A percentile compares a stretch with the other conserved stretches of the same genome.
Conservation (phyloP, 2,888 invertebrate species). For the Noctua janthina region DNA sequence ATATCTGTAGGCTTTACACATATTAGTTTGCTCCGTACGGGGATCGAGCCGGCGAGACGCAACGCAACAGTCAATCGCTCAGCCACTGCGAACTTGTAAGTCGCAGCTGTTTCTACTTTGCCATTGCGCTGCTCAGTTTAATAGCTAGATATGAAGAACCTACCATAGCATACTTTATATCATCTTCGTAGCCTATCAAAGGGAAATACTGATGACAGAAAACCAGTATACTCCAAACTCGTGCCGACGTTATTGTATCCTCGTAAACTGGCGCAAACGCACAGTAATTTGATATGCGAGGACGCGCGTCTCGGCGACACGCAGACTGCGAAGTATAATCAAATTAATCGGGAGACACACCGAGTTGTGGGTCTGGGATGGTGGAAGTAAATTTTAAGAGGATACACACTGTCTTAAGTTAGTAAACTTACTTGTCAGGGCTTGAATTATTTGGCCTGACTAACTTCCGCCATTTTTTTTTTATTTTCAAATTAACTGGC, state of each 20-base stretch:
- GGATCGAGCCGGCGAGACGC: no score
- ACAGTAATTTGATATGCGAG: slow-evolving; percentile 59
- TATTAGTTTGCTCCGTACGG: no score
- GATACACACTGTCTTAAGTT: no score
- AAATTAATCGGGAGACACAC: slow-evolving; percentile 39
- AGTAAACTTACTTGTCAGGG: not conserved
- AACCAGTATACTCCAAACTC: not conserved
- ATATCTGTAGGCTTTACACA: no score
- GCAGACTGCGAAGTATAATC: slow-evolving; percentile 51
- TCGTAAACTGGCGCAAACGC: slow-evolving; percentile 26
- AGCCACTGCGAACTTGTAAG: not conserved
- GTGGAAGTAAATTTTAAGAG: not conserved
- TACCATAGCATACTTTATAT: not conserved
- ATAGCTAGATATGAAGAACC: not conserved
- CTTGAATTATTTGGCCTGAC: not conserved
- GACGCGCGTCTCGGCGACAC: slow-evolving; percentile 47
- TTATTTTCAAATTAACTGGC: no score
- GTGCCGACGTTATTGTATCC: slow-evolving; percentile 1
- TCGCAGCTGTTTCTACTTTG: not conserved
- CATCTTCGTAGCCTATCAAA: not conserved
- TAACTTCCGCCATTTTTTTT: not conserved
- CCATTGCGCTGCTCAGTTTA: not conserved
- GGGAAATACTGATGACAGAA: not conserved
- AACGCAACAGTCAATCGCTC: no score
- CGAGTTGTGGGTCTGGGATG: not conserved